These are phyloP conservation scores for Sabellastarte sp. DNA, from an alignment of 2,888 invertebrate genomes.

Conservation along the genomic window DNA sequence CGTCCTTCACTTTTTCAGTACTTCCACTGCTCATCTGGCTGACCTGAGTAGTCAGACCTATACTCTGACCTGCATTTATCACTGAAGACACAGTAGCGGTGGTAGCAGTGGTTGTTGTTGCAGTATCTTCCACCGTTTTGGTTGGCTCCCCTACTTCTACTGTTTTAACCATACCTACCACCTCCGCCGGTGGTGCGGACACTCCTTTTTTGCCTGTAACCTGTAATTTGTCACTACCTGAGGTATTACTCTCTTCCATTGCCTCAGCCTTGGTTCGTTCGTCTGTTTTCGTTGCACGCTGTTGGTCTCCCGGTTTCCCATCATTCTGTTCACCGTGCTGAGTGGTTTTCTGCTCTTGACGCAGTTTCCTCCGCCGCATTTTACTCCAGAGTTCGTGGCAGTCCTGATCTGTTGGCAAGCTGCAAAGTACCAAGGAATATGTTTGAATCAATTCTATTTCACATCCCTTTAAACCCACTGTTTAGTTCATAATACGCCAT, in stretches of 20 bases:
- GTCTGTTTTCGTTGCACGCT: not conserved
- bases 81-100: not conserved
- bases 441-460: too few species aligned
- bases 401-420: conserved; percentile 92
- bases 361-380: conserved; percentile 69
- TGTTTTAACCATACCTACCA: too few species aligned
- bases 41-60: not conserved
- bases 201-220: not conserved
- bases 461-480: too few species aligned
- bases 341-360: conserved; percentile 38
- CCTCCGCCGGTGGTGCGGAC: not conserved
- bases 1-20: not conserved
- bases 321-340: conserved; percentile 66
- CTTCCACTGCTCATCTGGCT: not conserved
- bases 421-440: conserved; percentile 25
- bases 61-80: not conserved
- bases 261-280: not conserved
- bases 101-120: not conserved
- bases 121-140: not conserved
- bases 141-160: not conserved
- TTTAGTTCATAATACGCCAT: too few species aligned
- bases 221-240: not conserved
- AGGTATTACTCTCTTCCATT: not conserved
- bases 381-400: conserved; percentile 99
- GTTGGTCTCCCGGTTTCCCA: not conserved